Conservation (phyloP, 2,113 vertebrate species). For the Cathartes aura region DNA sequence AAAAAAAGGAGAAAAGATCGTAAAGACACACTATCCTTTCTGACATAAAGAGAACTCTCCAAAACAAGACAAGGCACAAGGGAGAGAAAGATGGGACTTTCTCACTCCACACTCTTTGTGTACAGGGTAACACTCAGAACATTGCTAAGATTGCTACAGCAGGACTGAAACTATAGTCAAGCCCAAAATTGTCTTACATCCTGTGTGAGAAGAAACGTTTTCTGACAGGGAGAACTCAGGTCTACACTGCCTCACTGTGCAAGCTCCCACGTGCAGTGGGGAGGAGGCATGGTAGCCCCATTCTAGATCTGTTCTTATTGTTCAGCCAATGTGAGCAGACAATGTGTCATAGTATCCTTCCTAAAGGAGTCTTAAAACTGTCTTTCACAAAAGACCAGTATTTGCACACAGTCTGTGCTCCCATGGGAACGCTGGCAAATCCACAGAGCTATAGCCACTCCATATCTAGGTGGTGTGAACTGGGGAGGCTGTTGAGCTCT, state of each 20-base stretch:
- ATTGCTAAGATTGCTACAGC: background rate
- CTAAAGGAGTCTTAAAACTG: background rate
- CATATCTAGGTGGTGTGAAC: background rate
- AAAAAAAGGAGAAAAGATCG: background rate
- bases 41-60: background rate
- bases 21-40: background rate
- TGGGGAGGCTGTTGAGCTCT: background rate
- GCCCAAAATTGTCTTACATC: background rate
- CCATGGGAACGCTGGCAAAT: background rate
- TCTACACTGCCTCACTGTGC: background rate
- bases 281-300: background rate
- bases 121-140: background rate
- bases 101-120: background rate
- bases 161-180: background rate
- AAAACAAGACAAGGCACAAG: background rate
- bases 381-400: background rate
- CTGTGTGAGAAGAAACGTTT: background rate
- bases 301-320: background rate
- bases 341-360: background rate
- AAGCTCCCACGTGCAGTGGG: background rate
- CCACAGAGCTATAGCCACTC: background rate
- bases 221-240: background rate
- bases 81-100: background rate
- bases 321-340: background rate
- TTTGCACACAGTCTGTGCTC: background rate